Base-by-base conservation (phyloP, 2,888 invertebrate genomes). In the Augiades crinisus region DNA sequence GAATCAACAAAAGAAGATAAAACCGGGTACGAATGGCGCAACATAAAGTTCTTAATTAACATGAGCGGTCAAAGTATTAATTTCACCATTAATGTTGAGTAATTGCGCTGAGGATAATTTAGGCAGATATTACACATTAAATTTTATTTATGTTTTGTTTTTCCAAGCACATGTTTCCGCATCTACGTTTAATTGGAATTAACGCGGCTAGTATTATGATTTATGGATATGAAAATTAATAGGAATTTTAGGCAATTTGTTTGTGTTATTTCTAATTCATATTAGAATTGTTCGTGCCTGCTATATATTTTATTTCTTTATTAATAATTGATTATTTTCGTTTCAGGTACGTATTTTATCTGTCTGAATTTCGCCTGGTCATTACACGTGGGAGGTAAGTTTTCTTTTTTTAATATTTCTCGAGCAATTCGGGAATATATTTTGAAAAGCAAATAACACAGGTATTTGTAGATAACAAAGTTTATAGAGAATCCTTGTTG, bases 41-140 rank as follows among this genome's bases (percentile, higher is more conserved):
- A 17, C 21, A 45, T 78, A 78, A 80, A 80, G 73, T 78, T 75
- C 76, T 72, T 84, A 84, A 88, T 88, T 82, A 84, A 82, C 82
- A 79, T 72, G 75, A 79, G 72, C 84, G 79, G 80, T 80, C 78
- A 84, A 87, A 86, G 84, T 88, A 89, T 89, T 87, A 84, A 85
- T 87, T 88, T 87, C 86, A 73, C 80, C 86, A 85, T 85, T 85
- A 88, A 86, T 82, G 82, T 75, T 80, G 83, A 87, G 70, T 88
- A 87, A 89, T 86, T 86, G 81, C 78, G 68, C 70, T 67, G 68
- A 65, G 75, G 72, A 75, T 77, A 82, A 81, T 81, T 86, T 75
- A 73, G 75, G 68, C 72, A 78, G 78, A 81, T 80, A 85, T 80
- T 81, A 79, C 72, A 72, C 68, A 75, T 78, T 78, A 78, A 83